These are phyloP conservation scores for Parochlus steinenii DNA, from an alignment of 2,888 invertebrate genomes.

Conservation along the genomic window DNA sequence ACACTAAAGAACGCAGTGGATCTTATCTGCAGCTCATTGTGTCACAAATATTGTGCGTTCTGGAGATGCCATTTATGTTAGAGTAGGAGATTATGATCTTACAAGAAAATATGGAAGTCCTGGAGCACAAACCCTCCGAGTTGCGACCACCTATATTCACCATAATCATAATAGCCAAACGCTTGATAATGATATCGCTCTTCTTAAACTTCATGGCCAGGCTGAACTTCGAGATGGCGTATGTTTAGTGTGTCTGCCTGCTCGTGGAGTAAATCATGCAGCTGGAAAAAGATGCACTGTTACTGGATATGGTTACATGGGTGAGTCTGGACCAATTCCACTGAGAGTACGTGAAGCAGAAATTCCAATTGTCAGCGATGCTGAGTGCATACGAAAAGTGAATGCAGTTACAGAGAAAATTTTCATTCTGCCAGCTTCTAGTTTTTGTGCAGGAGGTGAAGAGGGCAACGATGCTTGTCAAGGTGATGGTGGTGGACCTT, in stretches of 20 bases:
- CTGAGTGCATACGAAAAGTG: constrained; percentile 81
- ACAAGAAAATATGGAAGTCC: constrained; percentile 82
- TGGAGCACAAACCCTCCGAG: constrained; percentile 76
- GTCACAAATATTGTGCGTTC: constrained; percentile 89
- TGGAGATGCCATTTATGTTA: constrained; percentile 82
- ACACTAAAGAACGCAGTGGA: constrained; percentile 72
- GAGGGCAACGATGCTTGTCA: constrained; percentile 87
- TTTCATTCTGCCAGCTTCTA: constrained; percentile 81
- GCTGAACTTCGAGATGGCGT: constrained; percentile 76
- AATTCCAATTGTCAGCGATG: constrained; percentile 81
- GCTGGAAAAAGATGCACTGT: constrained; percentile 85
- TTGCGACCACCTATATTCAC: constrained; percentile 86
- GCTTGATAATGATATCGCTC: constrained; percentile 82
- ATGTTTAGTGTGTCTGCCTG: constrained; percentile 62
- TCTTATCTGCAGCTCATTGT: constrained; percentile 83
- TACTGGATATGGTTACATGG: constrained; percentile 91
- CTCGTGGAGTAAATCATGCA: constrained; percentile 72
- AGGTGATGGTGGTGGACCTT: constrained; percentile 86
- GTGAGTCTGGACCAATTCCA: constrained; percentile 87
- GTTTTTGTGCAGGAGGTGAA: constrained; percentile 88
- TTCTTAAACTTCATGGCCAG: constrained; percentile 76
- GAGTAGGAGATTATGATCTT: constrained; percentile 83
- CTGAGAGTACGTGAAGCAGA: constrained; percentile 77
- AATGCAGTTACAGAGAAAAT: constrained; percentile 91
- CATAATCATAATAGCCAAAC: constrained; percentile 93